These are phyloP conservation scores for Entomobrya proxima DNA, from an alignment of 2,888 invertebrate genomes.

Conservation along the genomic window DNA sequence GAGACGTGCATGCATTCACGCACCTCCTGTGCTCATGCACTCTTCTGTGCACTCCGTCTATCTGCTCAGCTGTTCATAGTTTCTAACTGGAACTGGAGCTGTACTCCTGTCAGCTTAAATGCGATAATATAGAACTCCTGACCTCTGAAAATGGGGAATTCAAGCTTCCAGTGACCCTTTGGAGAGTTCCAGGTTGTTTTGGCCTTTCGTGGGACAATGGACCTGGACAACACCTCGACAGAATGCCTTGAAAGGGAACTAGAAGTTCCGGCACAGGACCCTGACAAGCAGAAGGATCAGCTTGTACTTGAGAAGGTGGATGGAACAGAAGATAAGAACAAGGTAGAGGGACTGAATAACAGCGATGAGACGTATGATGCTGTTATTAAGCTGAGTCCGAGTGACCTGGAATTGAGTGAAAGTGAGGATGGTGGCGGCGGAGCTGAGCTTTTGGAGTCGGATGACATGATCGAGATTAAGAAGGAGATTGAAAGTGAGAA, in stretches of 20 bases:
- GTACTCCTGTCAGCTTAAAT: too few relatives aligned
- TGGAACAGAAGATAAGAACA: not conserved
- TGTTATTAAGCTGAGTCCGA: constrained; percentile 28
- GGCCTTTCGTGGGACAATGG: not conserved
- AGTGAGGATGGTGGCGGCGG: constrained; percentile 34
- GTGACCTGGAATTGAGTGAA: constrained; percentile 37
- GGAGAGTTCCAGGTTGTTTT: too few relatives aligned
- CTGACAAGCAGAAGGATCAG: not conserved
- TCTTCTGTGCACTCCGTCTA: too few relatives aligned
- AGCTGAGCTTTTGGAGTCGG: not conserved
- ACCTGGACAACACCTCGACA: not conserved
- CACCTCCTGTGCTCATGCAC: too few relatives aligned
- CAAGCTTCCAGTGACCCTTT: too few relatives aligned
- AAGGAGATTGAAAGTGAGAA: constrained; percentile 24
- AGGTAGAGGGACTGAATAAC: not conserved
- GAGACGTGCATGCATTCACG: too few relatives aligned
- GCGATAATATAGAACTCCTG: too few relatives aligned
- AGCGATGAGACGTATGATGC: not conserved
- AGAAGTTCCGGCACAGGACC: too few relatives aligned
- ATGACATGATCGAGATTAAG: not conserved
- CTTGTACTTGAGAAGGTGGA: not conserved
- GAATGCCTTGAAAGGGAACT: too few relatives aligned
- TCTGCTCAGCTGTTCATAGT: too few relatives aligned
- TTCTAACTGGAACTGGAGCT: too few relatives aligned
- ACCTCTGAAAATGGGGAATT: too few relatives aligned